Evolutionary conservation across 2,113 vertebrate genomes (phyloP).

Genomic region (cat (Felis catus)): F.catus_Fca126_mat1.0 CM031416.1:136732501-136733000

Average conservation of each 20-base stretch:
- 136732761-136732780: background rate
- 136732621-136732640: background rate
- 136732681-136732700: background rate
- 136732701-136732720: background rate
- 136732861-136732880: background rate
- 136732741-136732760: background rate
- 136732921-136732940: fast-evolving
- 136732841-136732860: background rate
- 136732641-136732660: background rate
- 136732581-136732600: background rate
- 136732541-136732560: background rate
- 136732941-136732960: background rate
- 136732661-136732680: background rate
- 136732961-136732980: too few species aligned
- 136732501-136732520: background rate
- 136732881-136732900: background rate
- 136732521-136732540: background rate
- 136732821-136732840: background rate
- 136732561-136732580: background rate
- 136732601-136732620: too few species aligned
- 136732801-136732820: background rate
- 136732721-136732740: background rate
- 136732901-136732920: fast-evolving
- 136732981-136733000: background rate
- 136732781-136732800: background rate